Percentiles rank a stretch among this genome's conserved stretches.
phyloP scores from a whole-genome alignment of 2,797 vertebrate species.

The Eremophila alpestris region DNA sequence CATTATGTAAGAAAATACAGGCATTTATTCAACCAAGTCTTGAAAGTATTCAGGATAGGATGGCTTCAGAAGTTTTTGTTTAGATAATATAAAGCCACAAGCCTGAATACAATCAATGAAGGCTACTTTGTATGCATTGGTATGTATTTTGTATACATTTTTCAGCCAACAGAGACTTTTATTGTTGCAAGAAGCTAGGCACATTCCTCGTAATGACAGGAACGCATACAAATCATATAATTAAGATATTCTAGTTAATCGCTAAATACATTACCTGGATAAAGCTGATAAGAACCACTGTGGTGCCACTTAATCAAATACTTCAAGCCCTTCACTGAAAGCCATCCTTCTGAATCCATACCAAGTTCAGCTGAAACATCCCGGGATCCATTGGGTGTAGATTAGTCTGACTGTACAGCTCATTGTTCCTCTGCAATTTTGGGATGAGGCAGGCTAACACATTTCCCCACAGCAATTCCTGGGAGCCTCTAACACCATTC shows the following conservation, averaged over 20 bases:
- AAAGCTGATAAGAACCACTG: constrained; percentile 93
- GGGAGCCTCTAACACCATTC: not conserved
- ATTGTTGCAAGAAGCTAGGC: not conserved
- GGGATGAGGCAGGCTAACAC: not conserved
- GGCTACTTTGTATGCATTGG: not conserved
- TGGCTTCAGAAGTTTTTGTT: not conserved
- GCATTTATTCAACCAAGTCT: not conserved
- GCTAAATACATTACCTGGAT: constrained; percentile 86
- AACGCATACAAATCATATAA: not conserved
- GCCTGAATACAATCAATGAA: not conserved
- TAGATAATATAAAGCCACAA: not conserved
- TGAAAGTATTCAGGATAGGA: not conserved
- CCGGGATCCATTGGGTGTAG: constrained; percentile 16
- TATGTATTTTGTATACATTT: not conserved
- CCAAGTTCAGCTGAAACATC: constrained; percentile 70
- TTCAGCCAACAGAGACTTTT: not conserved
- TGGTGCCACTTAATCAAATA: constrained; percentile 91
- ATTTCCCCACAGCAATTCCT: not conserved
- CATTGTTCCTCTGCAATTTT: constrained; percentile 53
- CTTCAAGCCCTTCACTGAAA: constrained; percentile 85
- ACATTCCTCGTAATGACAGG: not conserved
- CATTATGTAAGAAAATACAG: not conserved
- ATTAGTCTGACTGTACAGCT: not conserved
- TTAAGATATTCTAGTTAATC: not conserved
- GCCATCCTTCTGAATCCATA: constrained; percentile 93